Conservation (phyloP, 2,113 vertebrate genomes). For the Oxyura jamaicensis region DNA sequence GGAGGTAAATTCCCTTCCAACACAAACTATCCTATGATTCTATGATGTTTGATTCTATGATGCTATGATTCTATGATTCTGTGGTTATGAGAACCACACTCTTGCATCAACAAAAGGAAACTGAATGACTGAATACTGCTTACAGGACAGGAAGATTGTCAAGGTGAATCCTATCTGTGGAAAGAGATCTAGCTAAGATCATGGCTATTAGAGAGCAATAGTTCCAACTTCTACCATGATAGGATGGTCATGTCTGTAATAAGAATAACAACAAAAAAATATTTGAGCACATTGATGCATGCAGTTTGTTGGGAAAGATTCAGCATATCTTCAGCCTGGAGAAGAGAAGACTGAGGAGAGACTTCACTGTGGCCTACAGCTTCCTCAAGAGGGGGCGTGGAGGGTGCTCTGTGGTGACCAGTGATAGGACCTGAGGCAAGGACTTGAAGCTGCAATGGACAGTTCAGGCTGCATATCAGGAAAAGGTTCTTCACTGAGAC, state of each 20-base stretch:
- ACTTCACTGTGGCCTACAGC: too few relatives aligned
- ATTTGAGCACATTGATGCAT: not conserved
- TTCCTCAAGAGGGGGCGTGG: too few relatives aligned
- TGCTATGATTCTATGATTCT: not conserved
- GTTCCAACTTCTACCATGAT: not conserved
- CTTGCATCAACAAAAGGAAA: too few relatives aligned
- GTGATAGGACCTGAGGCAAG: too few relatives aligned
- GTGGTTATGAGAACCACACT: not conserved
- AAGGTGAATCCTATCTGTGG: not conserved
- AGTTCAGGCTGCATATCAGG: too few relatives aligned
- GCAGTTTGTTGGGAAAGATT: not conserved
- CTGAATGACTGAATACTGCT: too few relatives aligned
- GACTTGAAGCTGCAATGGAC: too few relatives aligned
- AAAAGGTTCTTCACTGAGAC: too few relatives aligned
- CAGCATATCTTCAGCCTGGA: not conserved
- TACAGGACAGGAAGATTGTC: not conserved
- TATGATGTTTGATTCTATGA: not conserved
- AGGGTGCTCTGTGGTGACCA: too few relatives aligned
- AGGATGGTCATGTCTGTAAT: not conserved
- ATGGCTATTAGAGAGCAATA: not conserved
- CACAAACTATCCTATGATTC: too few relatives aligned
- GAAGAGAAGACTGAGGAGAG: too few relatives aligned
- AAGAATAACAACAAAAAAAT: not conserved
- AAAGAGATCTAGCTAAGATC: not conserved
- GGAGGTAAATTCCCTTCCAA: too few relatives aligned